phyloP scores from a whole-genome alignment of 2,113 vertebrate genomes.

The Indri indri region DNA sequence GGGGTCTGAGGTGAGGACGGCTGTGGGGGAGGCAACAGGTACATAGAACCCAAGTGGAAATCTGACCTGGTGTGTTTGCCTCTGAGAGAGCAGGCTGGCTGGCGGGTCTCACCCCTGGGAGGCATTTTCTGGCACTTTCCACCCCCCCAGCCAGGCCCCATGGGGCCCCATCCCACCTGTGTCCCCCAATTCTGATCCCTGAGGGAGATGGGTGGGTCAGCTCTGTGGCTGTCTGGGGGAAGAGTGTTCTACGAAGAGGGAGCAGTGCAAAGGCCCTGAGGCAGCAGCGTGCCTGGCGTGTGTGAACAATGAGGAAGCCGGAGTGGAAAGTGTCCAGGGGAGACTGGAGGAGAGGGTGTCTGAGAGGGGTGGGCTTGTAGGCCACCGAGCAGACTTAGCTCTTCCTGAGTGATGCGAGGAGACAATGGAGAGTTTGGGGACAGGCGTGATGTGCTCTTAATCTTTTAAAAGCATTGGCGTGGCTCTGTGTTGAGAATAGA shows the following conservation, averaged over 20 bases:
- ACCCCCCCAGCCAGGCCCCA: background rate
- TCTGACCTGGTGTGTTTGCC: background rate
- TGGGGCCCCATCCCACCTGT: fast-evolving
- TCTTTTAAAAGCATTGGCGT: background rate
- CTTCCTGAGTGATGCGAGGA: background rate
- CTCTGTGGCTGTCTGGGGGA: background rate
- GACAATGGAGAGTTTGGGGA: background rate
- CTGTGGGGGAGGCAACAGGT: background rate
- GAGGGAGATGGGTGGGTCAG: background rate
- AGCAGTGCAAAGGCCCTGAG: background rate
- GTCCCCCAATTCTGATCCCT: background rate
- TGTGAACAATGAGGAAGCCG: background rate
- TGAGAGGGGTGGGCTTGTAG: background rate
- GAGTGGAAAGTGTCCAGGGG: background rate
- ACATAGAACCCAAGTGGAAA: background rate
- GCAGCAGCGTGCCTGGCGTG: background rate
- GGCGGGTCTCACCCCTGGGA: background rate
- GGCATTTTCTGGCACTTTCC: background rate
- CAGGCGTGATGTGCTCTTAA: background rate
- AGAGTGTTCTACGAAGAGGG: background rate
- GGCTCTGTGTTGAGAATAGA: background rate
- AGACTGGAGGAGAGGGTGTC: background rate
- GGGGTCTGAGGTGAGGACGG: background rate
- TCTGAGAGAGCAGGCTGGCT: background rate
- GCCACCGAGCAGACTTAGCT: background rate